A percentile compares a stretch with the other conserved stretches of the same genome.
phyloP scores from a whole-genome alignment of 2,113 vertebrate species.

The Pelecanoides urinatrix region DNA sequence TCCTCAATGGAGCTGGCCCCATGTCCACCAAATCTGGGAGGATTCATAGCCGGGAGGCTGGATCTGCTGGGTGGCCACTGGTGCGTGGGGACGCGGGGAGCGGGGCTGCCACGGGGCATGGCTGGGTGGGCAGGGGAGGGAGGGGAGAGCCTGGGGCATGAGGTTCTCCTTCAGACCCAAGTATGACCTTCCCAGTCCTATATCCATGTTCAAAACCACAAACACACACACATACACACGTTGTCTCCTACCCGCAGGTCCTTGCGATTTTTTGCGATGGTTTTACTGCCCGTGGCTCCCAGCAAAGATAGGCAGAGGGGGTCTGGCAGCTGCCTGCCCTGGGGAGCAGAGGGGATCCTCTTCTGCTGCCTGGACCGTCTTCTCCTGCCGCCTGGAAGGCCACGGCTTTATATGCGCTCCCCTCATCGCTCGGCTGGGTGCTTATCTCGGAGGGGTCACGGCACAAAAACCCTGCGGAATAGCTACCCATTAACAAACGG shows the following conservation, averaged over 20 bases:
- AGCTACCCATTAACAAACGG: background rate
- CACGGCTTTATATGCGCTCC: background rate
- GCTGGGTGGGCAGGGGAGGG: background rate
- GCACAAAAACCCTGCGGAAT: background rate
- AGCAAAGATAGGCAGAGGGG: background rate
- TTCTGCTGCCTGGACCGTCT: background rate
- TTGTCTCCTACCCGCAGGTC: background rate
- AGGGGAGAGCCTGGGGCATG: background rate
- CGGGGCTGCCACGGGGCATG: rapidly evolving
- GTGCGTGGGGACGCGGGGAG: background rate
- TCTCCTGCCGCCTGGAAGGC: background rate
- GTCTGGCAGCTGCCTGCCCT: background rate
- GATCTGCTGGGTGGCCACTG: background rate
- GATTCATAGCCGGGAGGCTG: background rate
- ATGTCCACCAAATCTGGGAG: background rate
- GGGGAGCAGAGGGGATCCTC: background rate
- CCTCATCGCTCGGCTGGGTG: rapidly evolving
- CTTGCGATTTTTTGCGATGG: background rate
- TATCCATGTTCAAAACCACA: too few species aligned
- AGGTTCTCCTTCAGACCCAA: background rate
- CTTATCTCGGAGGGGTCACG: background rate
- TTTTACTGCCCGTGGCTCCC: background rate
- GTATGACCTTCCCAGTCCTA: rapidly evolving
- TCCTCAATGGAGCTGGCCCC: rapidly evolving
- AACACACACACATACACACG: rapidly evolving